Percentiles rank a stretch among this genome's conserved stretches.
Conservation (phyloP, 2,888 invertebrate species). For the Campoplex nolae region DNA sequence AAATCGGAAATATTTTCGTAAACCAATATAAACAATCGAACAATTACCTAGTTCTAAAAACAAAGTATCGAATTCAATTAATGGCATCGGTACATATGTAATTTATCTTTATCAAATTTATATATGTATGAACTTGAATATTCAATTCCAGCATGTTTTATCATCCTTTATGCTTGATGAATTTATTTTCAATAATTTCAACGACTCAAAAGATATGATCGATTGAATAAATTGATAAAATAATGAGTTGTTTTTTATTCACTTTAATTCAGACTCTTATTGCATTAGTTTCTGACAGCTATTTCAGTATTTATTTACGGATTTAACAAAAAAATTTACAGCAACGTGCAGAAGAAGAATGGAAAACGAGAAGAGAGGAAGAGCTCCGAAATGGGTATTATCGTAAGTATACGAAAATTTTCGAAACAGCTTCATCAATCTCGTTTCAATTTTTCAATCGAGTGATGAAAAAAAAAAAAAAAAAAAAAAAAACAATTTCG, state of each 20-base stretch:
- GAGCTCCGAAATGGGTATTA: conserved; percentile 85
- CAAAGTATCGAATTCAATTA: too few relatives aligned
- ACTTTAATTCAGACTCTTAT: background rate
- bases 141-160: too few relatives aligned
- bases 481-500: background rate
- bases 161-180: too few relatives aligned
- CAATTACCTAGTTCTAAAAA: too few relatives aligned
- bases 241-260: background rate
- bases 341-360: conserved; percentile 95
- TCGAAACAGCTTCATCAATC: background rate
- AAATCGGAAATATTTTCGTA: too few relatives aligned
- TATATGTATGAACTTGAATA: too few relatives aligned
- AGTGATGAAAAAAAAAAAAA: conserved; percentile 3
- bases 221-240: background rate
- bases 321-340: conserved; percentile 80
- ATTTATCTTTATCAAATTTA: too few relatives aligned
- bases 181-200: too few relatives aligned
- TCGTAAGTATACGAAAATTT: conserved; percentile 78
- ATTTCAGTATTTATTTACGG: background rate
- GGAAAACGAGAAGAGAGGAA: conserved; percentile 88
- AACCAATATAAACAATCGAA: too few relatives aligned
- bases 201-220: background rate
- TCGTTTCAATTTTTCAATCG: background rate
- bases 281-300: too few relatives aligned
- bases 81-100: too few relatives aligned